A percentile compares a stretch with the other conserved stretches of the same genome.
Conservation (phyloP, 1,140 invertebrate species). For the Drosophila burlai region DNA sequence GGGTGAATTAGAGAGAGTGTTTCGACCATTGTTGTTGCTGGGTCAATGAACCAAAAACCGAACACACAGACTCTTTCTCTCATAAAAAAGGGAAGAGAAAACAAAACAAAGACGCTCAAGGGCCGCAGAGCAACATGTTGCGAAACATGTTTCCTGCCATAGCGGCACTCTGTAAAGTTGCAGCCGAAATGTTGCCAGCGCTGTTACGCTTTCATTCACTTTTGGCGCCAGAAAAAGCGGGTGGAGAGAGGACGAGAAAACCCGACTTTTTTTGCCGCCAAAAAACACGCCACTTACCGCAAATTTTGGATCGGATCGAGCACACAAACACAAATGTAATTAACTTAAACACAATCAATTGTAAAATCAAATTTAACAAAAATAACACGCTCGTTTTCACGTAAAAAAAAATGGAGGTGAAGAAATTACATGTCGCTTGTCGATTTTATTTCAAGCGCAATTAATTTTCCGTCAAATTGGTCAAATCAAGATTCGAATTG, state of each 20-base stretch:
- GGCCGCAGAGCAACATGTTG: conserved; percentile 8
- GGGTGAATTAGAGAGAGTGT: conserved; percentile 35
- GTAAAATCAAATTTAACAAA: conserved; percentile 60
- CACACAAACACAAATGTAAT: conserved; percentile 60
- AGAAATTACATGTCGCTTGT: conserved; percentile 34
- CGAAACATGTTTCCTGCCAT: background rate
- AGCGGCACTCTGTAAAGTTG: background rate
- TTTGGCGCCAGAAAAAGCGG: conserved; percentile 48
- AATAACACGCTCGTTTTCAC: conserved; percentile 58
- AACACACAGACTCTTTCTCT: conserved; percentile 21
- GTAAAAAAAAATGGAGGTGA: conserved; percentile 38
- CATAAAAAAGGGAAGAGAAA: conserved; percentile 36
- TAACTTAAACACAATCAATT: conserved; percentile 64
- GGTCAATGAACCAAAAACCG: conserved; percentile 68
- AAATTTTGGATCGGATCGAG: conserved; percentile 26
- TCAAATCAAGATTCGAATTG: conserved; percentile 51
- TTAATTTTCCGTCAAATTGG: conserved; percentile 72
- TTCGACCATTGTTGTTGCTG: conserved; percentile 52
- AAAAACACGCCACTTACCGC: conserved; percentile 63
- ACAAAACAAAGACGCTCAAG: conserved; percentile 46
- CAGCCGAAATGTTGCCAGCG: conserved; percentile 5
- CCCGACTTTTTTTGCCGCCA: conserved; percentile 57
- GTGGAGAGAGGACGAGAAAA: conserved; percentile 6
- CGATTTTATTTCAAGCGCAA: conserved; percentile 51
- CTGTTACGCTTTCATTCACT: conserved; percentile 46